Base-by-base conservation (phyloP, 2,113 vertebrate genomes). In the Cnemophilus loriae region DNA sequence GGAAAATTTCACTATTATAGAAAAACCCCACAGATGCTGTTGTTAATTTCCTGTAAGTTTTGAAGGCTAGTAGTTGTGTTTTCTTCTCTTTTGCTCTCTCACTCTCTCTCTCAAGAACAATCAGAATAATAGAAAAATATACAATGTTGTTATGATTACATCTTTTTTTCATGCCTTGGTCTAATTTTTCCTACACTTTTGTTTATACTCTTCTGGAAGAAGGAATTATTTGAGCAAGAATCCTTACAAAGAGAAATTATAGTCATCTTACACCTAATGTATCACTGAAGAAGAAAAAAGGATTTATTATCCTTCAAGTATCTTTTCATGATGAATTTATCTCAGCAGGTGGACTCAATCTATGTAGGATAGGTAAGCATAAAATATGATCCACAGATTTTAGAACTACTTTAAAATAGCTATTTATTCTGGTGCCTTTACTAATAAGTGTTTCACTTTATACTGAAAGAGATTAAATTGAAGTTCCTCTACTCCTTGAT, bases 231-330 rank as follows among this genome's bases (percentile, higher is more conserved):
- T 88, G 93, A 97, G 90, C 85, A 96, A 22, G 32, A 83, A 68
- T 95, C 92, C 93, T 97, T 63, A 90, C 93, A 97, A 97, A 95
- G 56, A 98, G 75, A 97, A 98, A 98, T 97, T 97, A 97, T 71
- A 98, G 97, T 96, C 94, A 94, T 98, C 97, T 97, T 96, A 95
- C 56, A 94, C 91, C 97, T 97, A 97, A 97, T 97, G 96, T 81
- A 89, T 93, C 52, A 75, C 87, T 76, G 75, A 92, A 91, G 79
- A 95, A 97, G 96, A 97, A 97, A 97, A 98, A 59, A 96, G 96
- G 89, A 97, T 97, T 97, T 96, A 98, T 97, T 98, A 97, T 96
- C 94, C 94, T 91, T 92, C 92, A 76, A 95, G 91, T 96, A 96
- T 97, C 94, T 89, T 79, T 91, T 89, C 92, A 96, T 52, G 60